Percentiles rank a stretch among this genome's conserved stretches.
phyloP scores from a whole-genome alignment of 1,140 invertebrate species.

The Drosophila sproati region DNA sequence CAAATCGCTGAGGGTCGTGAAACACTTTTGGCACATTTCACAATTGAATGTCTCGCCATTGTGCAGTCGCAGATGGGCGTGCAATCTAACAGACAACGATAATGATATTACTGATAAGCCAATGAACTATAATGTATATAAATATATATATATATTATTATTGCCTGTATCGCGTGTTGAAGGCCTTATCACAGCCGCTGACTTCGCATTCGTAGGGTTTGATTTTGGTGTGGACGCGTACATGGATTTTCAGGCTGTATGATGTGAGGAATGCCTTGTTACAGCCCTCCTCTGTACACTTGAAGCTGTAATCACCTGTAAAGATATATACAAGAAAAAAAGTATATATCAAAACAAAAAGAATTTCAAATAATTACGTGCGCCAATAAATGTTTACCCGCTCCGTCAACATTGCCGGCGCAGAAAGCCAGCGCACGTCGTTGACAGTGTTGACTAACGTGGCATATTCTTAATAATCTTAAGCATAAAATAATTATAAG shows the following conservation, averaged over 20 bases:
- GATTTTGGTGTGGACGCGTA: conserved; percentile 97
- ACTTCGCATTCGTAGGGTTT: conserved; percentile 94
- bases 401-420: neutral
- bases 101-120: conserved; percentile 40
- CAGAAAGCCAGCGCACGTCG: conserved; percentile 10
- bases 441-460: conserved; percentile 17
- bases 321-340: neutral
- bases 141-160: conserved; percentile 27
- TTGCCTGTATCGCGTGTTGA: conserved; percentile 96
- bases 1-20: conserved; percentile 96
- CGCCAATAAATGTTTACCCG: neutral
- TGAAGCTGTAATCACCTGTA: conserved; percentile 96
- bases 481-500: too few species aligned
- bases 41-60: conserved; percentile 98
- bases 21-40: conserved; percentile 94
- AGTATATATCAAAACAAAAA: neutral
- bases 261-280: conserved; percentile 97
- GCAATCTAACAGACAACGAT: conserved; percentile 87
- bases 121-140: conserved; percentile 9
- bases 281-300: conserved; percentile 94
- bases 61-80: conserved; percentile 96
- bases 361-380: neutral
- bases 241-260: conserved; percentile 97
- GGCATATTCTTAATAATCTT: too few species aligned
- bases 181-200: conserved; percentile 94